Evolutionary conservation across 1,140 invertebrate species (phyloP).

Genomic region (Ganaspis sp.): DNA sequence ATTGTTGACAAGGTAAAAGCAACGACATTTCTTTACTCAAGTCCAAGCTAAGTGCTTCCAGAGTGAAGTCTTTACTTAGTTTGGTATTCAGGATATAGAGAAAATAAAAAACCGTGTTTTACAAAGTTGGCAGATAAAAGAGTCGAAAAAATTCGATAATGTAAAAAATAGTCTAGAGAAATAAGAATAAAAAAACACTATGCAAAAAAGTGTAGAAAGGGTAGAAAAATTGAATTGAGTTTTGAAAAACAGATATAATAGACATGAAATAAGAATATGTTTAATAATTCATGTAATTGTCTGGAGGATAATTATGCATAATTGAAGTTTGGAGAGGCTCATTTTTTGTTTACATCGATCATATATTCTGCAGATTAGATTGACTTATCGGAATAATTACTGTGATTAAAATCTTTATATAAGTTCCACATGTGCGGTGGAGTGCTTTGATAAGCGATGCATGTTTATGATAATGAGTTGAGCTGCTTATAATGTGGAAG

Average conservation of each 20-base stretch:
- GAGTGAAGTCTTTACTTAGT: background rate
- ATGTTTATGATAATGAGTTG: conserved; percentile 13
- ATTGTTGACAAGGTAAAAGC: background rate
- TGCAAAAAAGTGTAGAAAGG: too few species aligned
- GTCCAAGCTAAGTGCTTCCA: background rate
- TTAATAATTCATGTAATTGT: too few species aligned
- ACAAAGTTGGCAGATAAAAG: background rate
- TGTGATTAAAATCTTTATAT: background rate
- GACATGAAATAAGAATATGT: background rate
- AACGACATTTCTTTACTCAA: background rate
- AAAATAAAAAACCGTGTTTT: background rate
- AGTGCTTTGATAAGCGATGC: conserved; percentile 19
- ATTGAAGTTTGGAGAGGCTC: background rate
- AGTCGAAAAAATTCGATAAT: background rate
- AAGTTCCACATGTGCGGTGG: background rate
- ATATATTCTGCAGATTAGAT: background rate
- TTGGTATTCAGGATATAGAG: background rate
- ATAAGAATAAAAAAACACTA: too few species aligned
- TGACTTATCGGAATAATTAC: background rate
- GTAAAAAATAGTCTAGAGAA: background rate
- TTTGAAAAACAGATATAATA: too few species aligned
- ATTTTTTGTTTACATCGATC: background rate
- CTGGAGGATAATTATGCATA: too few species aligned
- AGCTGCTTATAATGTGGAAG: background rate
- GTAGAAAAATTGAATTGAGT: too few species aligned